phyloP scores from a whole-genome alignment of 2,888 invertebrate genomes.

The Meta bourneti region DNA sequence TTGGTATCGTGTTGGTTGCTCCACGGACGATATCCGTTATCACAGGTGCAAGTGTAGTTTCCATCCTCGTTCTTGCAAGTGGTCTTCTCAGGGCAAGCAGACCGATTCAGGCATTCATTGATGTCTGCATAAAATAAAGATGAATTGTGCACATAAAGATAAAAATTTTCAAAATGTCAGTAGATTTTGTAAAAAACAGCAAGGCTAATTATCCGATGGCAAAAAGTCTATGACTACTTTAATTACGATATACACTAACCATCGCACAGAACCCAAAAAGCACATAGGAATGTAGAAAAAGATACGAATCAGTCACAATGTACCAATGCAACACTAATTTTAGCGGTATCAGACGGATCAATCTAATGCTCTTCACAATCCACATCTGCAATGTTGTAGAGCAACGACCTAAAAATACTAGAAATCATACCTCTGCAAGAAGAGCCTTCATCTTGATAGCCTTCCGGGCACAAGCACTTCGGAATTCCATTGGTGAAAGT shows the following conservation, averaged over 20 bases:
- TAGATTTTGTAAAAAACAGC: no score
- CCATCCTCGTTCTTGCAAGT: not conserved
- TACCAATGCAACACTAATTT: not conserved
- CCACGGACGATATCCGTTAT: not conserved
- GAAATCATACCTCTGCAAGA: not conserved
- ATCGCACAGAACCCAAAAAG: no score
- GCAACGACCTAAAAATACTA: not conserved
- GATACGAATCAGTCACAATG: no score
- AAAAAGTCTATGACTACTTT: no score
- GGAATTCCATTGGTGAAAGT: no score
- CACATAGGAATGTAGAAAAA: no score
- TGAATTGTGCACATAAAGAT: no score
- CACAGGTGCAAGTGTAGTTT: not conserved
- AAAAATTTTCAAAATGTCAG: no score
- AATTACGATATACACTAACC: no score
- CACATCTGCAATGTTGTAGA: not conserved
- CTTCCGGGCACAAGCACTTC: not conserved
- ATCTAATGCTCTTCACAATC: not conserved
- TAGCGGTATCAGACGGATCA: not conserved
- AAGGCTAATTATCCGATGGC: no score
- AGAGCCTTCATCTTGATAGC: not conserved
- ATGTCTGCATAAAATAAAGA: not conserved
- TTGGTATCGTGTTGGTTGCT: not conserved
- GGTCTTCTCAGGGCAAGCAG: not conserved
- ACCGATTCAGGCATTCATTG: not conserved